Base-by-base conservation (phyloP, 2,797 vertebrate genomes). In the Amblyopsis hoosieri region DNA sequence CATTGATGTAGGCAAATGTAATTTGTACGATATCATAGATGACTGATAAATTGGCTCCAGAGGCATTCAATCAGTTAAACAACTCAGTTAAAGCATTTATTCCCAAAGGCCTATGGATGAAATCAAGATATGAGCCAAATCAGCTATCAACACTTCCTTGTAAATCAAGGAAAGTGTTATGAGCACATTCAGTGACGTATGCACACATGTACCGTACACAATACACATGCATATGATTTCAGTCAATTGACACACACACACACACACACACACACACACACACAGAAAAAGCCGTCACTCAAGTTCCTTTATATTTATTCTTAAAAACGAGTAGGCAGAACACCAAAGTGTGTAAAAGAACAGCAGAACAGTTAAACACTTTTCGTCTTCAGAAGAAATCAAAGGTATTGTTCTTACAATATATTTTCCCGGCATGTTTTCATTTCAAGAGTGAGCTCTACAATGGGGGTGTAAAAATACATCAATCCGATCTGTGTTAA, bases 321-420 rank as follows among this genome's bases (percentile, higher is more conserved):
- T 94, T 93, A 92, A 95, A 95, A 96, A 96, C 91, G 92, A 92
- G 86, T 93, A 91, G 93, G 91, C 88, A 92, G 89, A 91, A 93
- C 91, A 91, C 85, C 88, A 92, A 93, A 92, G 90, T 88, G 84
- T 89, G 88, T 91, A 89, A 93, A 94, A 93, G 80, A 89, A 86
- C 84, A 90, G 33, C 90, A 91, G 75, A 82, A 85, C 77, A 85
- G 82, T 87, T 82, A 83, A 94, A 91, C 86, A 83, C 69, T 83
- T 92, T 92, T 90, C 90, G 84, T 91, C 87, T 80, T 81, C 82
- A 86, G 5, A 76, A 90, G 88, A 80, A 91, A 85, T 67, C 68
- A 45, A 57, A 78, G 12, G 14, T 57, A 33, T 66, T 73, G 56
- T 74, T 78, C 84, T 80, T 78, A 55, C 67, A 75, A 58, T 73